Conservation (phyloP, 2,888 invertebrate species). For the Paralinhomoeus sp. region DNA sequence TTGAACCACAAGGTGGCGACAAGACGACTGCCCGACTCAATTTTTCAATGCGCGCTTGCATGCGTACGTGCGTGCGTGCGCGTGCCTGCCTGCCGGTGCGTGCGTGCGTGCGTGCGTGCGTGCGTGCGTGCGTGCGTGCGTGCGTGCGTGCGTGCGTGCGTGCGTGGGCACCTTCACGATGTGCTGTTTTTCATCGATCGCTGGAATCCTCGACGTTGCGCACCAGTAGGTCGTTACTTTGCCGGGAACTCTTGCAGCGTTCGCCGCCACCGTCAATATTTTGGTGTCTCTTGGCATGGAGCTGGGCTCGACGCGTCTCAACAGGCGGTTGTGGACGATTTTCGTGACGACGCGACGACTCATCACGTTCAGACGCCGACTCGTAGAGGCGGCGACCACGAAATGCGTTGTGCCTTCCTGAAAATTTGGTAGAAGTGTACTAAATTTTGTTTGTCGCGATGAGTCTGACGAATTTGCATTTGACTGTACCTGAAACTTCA, state of each 20-base stretch:
- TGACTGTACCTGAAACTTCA: too few relatives aligned
- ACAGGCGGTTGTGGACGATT: not conserved
- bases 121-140: too few relatives aligned
- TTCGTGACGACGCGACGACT: not conserved
- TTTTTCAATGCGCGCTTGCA: too few relatives aligned
- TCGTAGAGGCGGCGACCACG: not conserved
- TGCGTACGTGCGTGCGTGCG: too few relatives aligned
- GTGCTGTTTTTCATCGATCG: constrained; percentile 39
- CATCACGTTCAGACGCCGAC: not conserved
- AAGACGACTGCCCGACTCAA: too few relatives aligned
- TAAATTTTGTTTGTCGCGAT: too few relatives aligned
- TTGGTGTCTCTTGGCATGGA: not conserved
- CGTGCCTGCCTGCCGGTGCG: too few relatives aligned
- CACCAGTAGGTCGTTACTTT: constrained; percentile 95
- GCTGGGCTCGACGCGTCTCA: not conserved
- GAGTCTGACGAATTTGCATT: too few relatives aligned
- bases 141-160: too few relatives aligned
- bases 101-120: too few relatives aligned
- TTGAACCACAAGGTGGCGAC: too few relatives aligned
- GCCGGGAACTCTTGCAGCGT: constrained; percentile 42
- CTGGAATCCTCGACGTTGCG: constrained; percentile 53
- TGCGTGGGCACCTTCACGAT: constrained; percentile 50
- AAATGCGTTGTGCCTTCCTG: not conserved
- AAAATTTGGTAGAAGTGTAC: not conserved
- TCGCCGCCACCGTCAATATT: constrained; percentile 7